Conservation (phyloP, 2,113 vertebrate species). For the Perognathus longimembris region DNA sequence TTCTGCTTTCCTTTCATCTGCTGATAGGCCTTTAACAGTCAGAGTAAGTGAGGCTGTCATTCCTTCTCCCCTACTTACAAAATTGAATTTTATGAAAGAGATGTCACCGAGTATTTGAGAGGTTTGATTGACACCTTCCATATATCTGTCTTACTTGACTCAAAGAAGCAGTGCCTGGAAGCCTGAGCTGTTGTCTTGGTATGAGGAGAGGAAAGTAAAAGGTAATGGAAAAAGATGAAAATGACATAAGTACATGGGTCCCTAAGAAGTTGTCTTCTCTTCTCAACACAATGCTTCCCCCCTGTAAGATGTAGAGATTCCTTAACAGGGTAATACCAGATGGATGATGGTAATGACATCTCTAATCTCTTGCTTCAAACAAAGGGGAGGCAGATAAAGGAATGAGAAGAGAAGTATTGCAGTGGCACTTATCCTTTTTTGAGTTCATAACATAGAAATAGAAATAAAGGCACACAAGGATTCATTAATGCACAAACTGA, state of each 20-base stretch:
- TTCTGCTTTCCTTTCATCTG: slow-evolving; percentile 69
- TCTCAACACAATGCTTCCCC: not conserved
- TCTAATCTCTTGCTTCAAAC: not conserved
- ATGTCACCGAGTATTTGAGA: slow-evolving; percentile 66
- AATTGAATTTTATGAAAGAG: slow-evolving; percentile 76
- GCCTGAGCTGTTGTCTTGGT: not conserved
- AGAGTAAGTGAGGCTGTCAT: slow-evolving; percentile 68
- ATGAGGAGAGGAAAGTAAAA: not conserved
- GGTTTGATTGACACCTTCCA: slow-evolving; percentile 70
- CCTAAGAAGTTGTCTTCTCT: not conserved
- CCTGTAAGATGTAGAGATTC: not conserved
- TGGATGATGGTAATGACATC: not conserved
- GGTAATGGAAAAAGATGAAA: not conserved
- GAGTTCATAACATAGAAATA: slow-evolving; percentile 36
- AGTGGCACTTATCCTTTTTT: not conserved
- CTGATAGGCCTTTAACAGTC: slow-evolving; percentile 68
- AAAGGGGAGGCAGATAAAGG: not conserved
- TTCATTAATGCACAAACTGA: slow-evolving; percentile 30
- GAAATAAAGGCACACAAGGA: not conserved
- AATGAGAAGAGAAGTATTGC: not conserved
- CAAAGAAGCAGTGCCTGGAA: not conserved
- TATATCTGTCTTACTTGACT: slow-evolving; percentile 1
- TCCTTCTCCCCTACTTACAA: slow-evolving; percentile 50
- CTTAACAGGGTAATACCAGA: not conserved
- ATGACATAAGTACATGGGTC: not conserved